phyloP scores from a whole-genome alignment of 2,797 vertebrate genomes.

The Clarias laeviceps region DNA sequence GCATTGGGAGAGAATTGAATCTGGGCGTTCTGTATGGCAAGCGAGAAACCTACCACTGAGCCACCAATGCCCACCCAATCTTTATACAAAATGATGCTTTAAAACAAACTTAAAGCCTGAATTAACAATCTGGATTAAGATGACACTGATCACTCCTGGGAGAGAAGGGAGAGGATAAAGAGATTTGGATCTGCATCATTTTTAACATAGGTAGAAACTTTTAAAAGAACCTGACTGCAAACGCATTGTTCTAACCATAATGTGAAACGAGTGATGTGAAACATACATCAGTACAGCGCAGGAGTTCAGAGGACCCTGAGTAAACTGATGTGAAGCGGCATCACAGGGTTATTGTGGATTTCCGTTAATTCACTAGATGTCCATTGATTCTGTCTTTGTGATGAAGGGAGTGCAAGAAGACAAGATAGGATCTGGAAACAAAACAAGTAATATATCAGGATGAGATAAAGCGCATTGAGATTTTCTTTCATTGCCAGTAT shows the following conservation, averaged over 20 bases:
- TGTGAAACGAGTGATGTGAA: neutral
- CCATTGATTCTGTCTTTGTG: neutral
- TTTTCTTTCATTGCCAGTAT: neutral
- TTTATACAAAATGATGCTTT: neutral
- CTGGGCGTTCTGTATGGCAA: too few relatives aligned
- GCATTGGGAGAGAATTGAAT: too few relatives aligned
- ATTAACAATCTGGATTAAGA: neutral
- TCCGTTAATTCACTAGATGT: slow-evolving; percentile 2
- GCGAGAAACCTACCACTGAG: too few relatives aligned
- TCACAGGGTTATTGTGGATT: neutral
- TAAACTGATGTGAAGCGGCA: neutral
- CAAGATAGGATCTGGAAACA: neutral
- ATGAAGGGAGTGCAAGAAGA: neutral
- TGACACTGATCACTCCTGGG: neutral
- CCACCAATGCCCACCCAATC: neutral
- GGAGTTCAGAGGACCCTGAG: slow-evolving; percentile 1
- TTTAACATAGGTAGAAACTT: neutral
- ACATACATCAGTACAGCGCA: slow-evolving; percentile 13
- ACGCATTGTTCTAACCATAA: neutral
- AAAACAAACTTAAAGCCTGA: neutral
- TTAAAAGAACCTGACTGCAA: neutral
- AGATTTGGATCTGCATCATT: neutral
- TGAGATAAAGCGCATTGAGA: neutral
- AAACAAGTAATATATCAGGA: neutral
- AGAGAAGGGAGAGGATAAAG: neutral